These are phyloP conservation scores for Cremastobaeus sp. DNA, from an alignment of 2,888 invertebrate genomes.

Conservation along the genomic window DNA sequence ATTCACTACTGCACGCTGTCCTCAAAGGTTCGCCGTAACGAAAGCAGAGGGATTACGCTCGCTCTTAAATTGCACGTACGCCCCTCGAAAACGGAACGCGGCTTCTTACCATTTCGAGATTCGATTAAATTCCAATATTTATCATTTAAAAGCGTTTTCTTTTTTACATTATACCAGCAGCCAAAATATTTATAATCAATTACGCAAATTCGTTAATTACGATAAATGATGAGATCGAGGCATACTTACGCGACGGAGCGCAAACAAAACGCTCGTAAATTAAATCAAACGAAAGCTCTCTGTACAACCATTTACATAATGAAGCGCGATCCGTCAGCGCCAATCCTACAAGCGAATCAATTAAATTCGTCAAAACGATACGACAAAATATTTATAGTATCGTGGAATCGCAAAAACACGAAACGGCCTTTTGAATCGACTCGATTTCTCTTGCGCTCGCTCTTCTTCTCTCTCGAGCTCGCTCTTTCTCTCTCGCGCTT, in stretches of 20 bases:
- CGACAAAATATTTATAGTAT: slow-evolving; percentile 45
- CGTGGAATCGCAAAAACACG: slow-evolving; percentile 48
- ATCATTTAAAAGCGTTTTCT: slow-evolving; percentile 13
- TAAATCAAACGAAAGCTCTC: slow-evolving; percentile 25
- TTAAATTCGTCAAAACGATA: slow-evolving; percentile 55
- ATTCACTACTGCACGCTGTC: slow-evolving; percentile 21
- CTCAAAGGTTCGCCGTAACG: slow-evolving; percentile 30
- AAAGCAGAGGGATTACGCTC: slow-evolving; percentile 35
- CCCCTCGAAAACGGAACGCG: slow-evolving; percentile 16
- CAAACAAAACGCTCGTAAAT: slow-evolving; percentile 39
- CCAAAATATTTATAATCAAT: slow-evolving; percentile 42
- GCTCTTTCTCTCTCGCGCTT: not conserved
- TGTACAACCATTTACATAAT: slow-evolving; percentile 31
- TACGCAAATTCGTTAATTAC: slow-evolving; percentile 48
- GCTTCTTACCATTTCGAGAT: slow-evolving; percentile 17
- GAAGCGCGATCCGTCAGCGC: slow-evolving; percentile 47
- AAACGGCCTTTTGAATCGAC: slow-evolving; percentile 42
- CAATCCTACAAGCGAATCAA: slow-evolving; percentile 51
- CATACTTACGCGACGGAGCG: slow-evolving; percentile 16
- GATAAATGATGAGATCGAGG: slow-evolving; percentile 20
- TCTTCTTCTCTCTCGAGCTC: not conserved
- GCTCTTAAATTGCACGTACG: slow-evolving; percentile 40
- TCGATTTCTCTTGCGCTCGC: slow-evolving; percentile 34
- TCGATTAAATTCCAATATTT: slow-evolving; percentile 48
- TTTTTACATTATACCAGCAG: slow-evolving; percentile 3